Base-by-base conservation (phyloP, 37 sponge, comb jelly and placozoan species). In the Chondrosia reniformis region DNA sequence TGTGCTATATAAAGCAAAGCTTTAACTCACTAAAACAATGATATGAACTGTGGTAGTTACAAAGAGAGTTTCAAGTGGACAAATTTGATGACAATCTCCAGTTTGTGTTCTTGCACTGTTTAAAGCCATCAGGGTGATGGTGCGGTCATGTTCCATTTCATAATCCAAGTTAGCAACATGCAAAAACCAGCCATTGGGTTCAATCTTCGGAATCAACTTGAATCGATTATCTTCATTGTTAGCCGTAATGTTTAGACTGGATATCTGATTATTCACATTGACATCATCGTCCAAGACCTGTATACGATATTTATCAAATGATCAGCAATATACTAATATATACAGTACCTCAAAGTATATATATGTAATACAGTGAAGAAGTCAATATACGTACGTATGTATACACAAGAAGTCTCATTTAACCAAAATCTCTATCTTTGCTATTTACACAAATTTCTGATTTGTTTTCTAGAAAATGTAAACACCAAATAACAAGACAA, bases 151-250 rank as follows among this genome's bases (percentile, higher is more conserved):
- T 21, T 41, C 15, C 42, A 25, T 40, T 2, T 69, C 72, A 24
- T 40, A 69, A 44, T 69, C 72, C 72, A 69, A 24, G 36, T 69
- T 39, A 25, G 42, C 43, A 2, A 34, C 72, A 31, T 34, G 36
- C 42, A 69, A 25, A 44, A 69, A 69, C 72, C 72, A 69, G 22
- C 44, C 22, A 25, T 69, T 69, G 72, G 22, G 43, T 44, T 69
- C 42, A 2, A 43, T 44, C 9, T 41, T 44, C 24, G 41, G 44
- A 24, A 43, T 24, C 43, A 69, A 69, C 44, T 69, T 24, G 72
- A 69, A 69, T 24, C 22, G 4, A 40, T 34, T 69, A 44, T 39
- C 42, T 9, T 31, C 37, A 40, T 69, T 8, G 43, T 44, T 44
- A 24, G 25, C 72, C 39, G 72, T 69, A 12, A 69, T 69, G 43